Evolutionary conservation across 2,888 invertebrate genomes (phyloP), one percentile per base, ranked within the genome.

Genomic region (Pandemis heparana): DNA sequence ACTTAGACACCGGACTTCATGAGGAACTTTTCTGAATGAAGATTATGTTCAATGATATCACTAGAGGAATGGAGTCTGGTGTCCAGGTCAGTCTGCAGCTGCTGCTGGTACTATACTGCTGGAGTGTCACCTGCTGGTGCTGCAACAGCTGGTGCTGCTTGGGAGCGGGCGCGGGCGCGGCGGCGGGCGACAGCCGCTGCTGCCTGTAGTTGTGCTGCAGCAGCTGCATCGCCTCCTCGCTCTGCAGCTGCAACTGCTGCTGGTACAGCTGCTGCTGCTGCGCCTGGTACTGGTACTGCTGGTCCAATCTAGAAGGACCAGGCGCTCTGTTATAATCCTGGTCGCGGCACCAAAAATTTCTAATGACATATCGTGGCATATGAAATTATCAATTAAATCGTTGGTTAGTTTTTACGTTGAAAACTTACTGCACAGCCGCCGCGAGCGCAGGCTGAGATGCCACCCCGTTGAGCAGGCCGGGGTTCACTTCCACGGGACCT

Each of bases 171-270:
- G 94, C 89, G 1, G 87, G 72, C 51, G 80, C 79, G 59, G 90
- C 77, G 39, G 84, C 81, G 12, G 94, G 94, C 18, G 94, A 92
- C 79, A 93, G 91, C 72, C 95, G 83, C 79, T 95, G 82, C 71
- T 92, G 95, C 82, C 95, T 94, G 60, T 95, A 90, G 78, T 95
- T 95, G 78, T 95, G 95, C 76, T 95, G 95, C 51, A 96, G 89
- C 75, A 95, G 92, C 82, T 96, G 95, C 87, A 96, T 94, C 59
- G 95, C 92, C 77, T 95, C 94, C 73, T 93, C 93, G 76, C 89
- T 92, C 78, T 90, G 89, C 10, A 91, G 92, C 75, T 94, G 94
- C 79, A 95, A 92, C 80, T 95, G 90, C 75, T 95, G 95, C 77
- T 96, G 95, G 9, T 95, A 84, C 0, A 91, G 85, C 71, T 92